Conservation (phyloP, 2,797 vertebrate genomes). For the Sebastolobus altivelis region DNA sequence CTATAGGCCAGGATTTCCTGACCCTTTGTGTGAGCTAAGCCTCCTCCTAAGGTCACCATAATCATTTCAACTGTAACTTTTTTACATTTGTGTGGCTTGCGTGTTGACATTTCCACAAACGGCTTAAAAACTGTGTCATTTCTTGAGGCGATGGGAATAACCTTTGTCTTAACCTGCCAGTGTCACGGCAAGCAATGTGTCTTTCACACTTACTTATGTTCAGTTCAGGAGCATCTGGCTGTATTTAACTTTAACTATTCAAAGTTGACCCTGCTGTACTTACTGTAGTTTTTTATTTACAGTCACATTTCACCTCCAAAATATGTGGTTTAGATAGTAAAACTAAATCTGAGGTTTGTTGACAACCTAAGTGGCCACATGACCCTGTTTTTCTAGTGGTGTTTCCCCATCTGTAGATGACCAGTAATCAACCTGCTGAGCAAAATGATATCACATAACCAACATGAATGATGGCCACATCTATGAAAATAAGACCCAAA, state of each 20-base stretch:
- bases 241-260: neutral
- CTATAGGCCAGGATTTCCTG: slow-evolving; percentile 14
- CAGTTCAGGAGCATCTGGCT: neutral
- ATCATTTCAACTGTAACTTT: slow-evolving; percentile 38
- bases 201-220: slow-evolving; percentile 2
- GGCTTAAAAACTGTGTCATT: neutral
- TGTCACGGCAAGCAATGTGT: neutral
- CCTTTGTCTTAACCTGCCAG: slow-evolving; percentile 14
- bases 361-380: neutral
- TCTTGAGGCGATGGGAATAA: slow-evolving; percentile 4
- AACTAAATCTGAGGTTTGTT: neutral
- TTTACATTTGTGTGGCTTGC: slow-evolving; percentile 6
- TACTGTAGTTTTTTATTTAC: neutral
- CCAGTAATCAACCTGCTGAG: neutral
- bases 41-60: slow-evolving; percentile 29
- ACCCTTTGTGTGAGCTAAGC: slow-evolving; percentile 49
- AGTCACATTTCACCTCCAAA: neutral
- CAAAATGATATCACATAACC: neutral
- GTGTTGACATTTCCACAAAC: slow-evolving; percentile 42
- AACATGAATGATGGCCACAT: neutral
- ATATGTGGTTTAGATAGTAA: neutral
- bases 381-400: neutral
- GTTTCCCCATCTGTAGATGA: neutral
- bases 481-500: neutral
- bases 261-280: fast-evolving